Evolutionary conservation across 2,113 vertebrate genomes (phyloP).

Genomic region (Callopanchax toddi): DNA sequence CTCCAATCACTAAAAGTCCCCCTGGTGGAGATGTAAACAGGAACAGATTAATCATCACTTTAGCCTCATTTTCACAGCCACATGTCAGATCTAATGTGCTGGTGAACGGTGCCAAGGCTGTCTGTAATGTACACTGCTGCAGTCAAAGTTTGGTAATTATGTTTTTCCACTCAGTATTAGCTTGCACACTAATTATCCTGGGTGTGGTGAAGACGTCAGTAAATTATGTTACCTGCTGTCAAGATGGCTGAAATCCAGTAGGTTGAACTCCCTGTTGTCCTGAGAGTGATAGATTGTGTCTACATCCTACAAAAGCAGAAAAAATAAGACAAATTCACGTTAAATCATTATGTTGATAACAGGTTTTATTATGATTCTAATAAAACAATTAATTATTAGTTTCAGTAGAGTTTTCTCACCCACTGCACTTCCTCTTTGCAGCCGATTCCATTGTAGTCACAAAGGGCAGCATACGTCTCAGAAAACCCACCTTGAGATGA

Average conservation of each 20-base stretch:
- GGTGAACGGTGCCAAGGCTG: background rate
- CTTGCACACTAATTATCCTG: slow-evolving; percentile 1
- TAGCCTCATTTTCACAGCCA: slow-evolving; percentile 1
- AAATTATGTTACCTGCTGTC: slow-evolving; percentile 85
- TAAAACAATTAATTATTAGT: background rate
- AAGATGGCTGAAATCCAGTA: slow-evolving; percentile 90
- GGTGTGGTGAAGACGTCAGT: slow-evolving; percentile 10
- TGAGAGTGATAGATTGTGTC: slow-evolving; percentile 96
- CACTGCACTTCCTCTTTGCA: slow-evolving; percentile 86
- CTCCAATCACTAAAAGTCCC: slow-evolving; percentile 6
- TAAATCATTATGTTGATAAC: no score
- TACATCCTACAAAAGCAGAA: slow-evolving; percentile 82
- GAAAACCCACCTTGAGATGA: slow-evolving; percentile 80
- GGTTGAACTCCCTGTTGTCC: slow-evolving; percentile 90
- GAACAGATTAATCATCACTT: slow-evolving; percentile 23
- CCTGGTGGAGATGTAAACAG: slow-evolving; percentile 12
- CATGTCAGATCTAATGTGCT: slow-evolving; percentile 15
- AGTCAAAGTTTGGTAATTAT: slow-evolving; percentile 11
- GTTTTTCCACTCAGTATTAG: background rate
- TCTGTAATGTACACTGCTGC: background rate
- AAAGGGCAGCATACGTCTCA: slow-evolving; percentile 82
- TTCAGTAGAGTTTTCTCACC: slow-evolving; percentile 62
- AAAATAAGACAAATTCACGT: no score
- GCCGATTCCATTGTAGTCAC: slow-evolving; percentile 83
- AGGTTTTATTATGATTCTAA: no score